These are phyloP conservation scores for Bombus ignitus DNA, from an alignment of 1,140 invertebrate species.

Conservation along the genomic window DNA sequence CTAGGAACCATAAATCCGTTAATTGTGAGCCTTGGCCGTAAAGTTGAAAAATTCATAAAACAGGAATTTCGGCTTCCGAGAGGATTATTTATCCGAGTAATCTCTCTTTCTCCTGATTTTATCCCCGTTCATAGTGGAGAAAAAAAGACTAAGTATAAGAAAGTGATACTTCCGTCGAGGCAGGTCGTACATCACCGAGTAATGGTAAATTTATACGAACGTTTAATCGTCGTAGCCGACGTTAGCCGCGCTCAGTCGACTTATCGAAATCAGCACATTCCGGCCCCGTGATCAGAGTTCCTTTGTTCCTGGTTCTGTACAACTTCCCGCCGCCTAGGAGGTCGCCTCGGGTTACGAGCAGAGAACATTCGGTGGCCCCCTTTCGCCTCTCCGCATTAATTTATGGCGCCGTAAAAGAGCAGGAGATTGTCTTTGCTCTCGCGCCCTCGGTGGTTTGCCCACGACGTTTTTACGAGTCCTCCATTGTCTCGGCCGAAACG, in stretches of 20 bases:
- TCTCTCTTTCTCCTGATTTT: background rate
- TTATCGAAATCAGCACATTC: slow-evolving; percentile 49
- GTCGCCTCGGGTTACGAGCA: slow-evolving; percentile 54
- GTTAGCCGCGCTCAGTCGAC: slow-evolving; percentile 18
- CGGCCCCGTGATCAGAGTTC: slow-evolving; percentile 45
- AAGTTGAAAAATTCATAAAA: background rate
- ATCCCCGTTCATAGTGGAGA: background rate
- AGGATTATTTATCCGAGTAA: too few relatives aligned
- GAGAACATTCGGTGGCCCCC: slow-evolving; percentile 59
- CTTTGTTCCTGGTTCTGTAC: slow-evolving; percentile 50
- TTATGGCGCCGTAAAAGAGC: slow-evolving; percentile 76
- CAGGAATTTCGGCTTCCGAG: too few relatives aligned
- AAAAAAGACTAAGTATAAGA: background rate
- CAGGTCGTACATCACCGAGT: background rate
- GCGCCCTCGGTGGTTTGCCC: slow-evolving; percentile 72
- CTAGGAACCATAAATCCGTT: background rate
- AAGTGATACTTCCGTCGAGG: background rate
- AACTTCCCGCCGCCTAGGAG: slow-evolving; percentile 33
- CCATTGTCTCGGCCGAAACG: slow-evolving; percentile 65
- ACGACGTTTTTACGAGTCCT: slow-evolving; percentile 75
- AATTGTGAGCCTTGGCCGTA: background rate
- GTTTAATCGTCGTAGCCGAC: slow-evolving; percentile 36
- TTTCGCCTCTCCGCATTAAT: slow-evolving; percentile 71
- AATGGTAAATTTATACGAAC: slow-evolving; percentile 43
- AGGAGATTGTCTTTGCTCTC: slow-evolving; percentile 70